These are phyloP conservation scores for Sabatieria punctata DNA, from an alignment of 2,888 invertebrate genomes.

Conservation along the genomic window DNA sequence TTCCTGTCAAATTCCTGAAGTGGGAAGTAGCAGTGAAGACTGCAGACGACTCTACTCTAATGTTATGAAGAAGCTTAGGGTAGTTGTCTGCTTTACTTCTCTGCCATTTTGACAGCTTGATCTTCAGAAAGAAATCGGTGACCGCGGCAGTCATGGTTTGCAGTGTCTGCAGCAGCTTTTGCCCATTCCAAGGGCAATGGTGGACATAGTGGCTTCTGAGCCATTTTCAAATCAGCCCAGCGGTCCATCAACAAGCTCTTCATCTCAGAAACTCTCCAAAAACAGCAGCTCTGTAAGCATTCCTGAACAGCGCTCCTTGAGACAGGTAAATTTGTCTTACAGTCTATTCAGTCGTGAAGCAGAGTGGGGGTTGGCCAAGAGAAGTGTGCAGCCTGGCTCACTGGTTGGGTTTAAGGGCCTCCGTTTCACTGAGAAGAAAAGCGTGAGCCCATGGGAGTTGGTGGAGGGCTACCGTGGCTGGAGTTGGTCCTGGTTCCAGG, in stretches of 20 bases:
- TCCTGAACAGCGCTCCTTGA: no score
- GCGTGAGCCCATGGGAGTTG: slow-evolving; percentile 85
- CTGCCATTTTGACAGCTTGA: neutral
- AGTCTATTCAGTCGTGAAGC: no score
- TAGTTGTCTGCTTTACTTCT: slow-evolving; percentile 11
- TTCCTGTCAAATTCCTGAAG: slow-evolving; percentile 71
- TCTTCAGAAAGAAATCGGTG: slow-evolving; percentile 35
- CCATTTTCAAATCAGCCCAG: slow-evolving; percentile 50
- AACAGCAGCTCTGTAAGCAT: no score
- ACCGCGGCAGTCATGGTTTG: slow-evolving; percentile 50
- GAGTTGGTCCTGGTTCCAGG: slow-evolving; percentile 91
- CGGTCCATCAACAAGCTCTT: no score
- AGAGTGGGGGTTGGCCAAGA: no score
- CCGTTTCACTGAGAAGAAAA: slow-evolving; percentile 71
- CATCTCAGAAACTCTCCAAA: no score
- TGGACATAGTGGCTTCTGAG: slow-evolving; percentile 81
- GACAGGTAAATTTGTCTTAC: no score
- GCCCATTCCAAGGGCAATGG: slow-evolving; percentile 61
- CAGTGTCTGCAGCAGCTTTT: slow-evolving; percentile 62
- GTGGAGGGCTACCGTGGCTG: slow-evolving; percentile 88
- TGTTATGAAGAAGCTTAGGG: slow-evolving; percentile 75
- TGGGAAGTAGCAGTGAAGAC: slow-evolving; percentile 43
- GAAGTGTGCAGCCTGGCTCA: no score
- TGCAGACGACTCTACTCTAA: slow-evolving; percentile 79
- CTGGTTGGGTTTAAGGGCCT: slow-evolving; percentile 44